Conservation (phyloP, 2,113 vertebrate species). For the Hippopotamus amphibius region DNA sequence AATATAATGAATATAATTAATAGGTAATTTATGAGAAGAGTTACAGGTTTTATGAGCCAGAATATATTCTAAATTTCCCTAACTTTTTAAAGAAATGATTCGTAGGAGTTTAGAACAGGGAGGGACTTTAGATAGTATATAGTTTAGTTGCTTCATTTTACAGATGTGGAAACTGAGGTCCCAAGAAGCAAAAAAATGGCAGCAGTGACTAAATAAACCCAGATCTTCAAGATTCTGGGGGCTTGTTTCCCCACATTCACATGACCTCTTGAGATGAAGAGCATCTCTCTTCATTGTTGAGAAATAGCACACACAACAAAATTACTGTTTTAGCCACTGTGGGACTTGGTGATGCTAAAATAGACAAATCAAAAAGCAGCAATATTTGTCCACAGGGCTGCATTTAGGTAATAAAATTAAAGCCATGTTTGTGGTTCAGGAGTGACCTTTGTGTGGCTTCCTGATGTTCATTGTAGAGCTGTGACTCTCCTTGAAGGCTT, state of each 20-base stretch:
- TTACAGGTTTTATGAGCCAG: neutral
- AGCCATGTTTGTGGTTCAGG: neutral
- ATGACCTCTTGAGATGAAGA: neutral
- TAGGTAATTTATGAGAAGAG: neutral
- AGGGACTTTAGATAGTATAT: neutral
- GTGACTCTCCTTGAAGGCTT: neutral
- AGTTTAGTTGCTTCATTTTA: neutral
- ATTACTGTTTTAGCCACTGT: neutral
- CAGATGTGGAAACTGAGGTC: neutral
- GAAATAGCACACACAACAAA: neutral
- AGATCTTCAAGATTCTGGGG: neutral
- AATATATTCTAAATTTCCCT: neutral
- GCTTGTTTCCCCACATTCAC: neutral
- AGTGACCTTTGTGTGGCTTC: neutral
- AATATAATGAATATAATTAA: neutral
- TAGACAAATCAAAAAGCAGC: neutral
- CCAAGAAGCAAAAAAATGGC: neutral
- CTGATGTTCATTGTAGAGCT: neutral
- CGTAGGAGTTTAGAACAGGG: neutral
- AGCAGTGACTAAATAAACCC: neutral
- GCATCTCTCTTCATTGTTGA: neutral
- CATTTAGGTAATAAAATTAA: neutral
- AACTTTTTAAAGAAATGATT: conserved; percentile 11
- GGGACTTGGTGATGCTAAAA: neutral
- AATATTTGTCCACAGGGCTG: neutral